phyloP scores from a whole-genome alignment of 2,113 vertebrate species.

The Castor canadensis region DNA sequence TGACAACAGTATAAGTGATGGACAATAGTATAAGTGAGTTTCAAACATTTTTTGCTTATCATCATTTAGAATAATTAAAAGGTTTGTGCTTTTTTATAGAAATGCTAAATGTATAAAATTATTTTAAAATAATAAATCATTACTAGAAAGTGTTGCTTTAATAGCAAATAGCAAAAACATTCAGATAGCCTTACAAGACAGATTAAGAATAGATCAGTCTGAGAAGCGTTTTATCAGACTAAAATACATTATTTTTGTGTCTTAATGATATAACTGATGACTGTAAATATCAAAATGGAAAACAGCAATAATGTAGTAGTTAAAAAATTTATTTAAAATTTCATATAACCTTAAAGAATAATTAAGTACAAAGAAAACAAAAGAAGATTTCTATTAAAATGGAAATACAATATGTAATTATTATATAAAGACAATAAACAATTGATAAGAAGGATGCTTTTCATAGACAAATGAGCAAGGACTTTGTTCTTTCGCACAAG shows the following conservation, averaged over 20 bases:
- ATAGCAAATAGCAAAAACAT: background rate
- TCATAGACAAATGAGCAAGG: background rate
- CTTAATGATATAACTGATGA: background rate
- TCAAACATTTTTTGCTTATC: background rate
- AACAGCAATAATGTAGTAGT: background rate
- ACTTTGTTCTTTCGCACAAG: background rate
- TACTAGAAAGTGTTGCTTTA: constrained; percentile 13
- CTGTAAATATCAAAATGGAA: background rate
- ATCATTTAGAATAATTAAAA: background rate
- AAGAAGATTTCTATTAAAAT: background rate
- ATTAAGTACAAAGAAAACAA: background rate
- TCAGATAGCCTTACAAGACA: background rate
- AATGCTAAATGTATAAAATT: background rate
- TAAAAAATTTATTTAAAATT: constrained; percentile 13
- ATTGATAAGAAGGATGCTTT: constrained; percentile 22
- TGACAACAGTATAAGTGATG: background rate
- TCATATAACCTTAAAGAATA: background rate
- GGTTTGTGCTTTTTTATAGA: background rate
- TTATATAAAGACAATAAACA: background rate
- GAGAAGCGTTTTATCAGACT: background rate
- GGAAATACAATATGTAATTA: background rate
- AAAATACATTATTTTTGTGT: background rate
- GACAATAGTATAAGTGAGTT: background rate
- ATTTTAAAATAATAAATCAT: constrained; percentile 5
- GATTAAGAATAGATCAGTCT: background rate